Conservation (phyloP, 2,113 vertebrate genomes). For the Salminus brasiliensis region DNA sequence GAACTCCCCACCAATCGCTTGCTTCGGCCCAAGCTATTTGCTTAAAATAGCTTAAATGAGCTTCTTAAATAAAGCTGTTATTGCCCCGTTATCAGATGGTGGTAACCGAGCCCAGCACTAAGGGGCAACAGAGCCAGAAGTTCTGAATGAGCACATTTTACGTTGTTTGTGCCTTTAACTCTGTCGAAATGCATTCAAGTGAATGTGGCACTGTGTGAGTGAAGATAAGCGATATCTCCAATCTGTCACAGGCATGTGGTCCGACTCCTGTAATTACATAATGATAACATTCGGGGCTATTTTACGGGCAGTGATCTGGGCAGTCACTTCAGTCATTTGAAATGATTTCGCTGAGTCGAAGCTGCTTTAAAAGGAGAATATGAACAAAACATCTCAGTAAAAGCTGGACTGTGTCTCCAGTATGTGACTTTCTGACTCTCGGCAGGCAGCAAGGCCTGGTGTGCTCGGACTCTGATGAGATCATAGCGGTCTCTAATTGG, state of each 20-base stretch:
- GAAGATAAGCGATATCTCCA: slow-evolving; percentile 25
- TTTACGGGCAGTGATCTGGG: no score
- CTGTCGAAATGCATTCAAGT: background rate
- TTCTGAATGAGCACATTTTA: background rate
- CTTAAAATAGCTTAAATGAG: background rate
- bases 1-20: background rate
- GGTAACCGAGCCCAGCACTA: background rate
- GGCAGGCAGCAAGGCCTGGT: slow-evolving; percentile 9
- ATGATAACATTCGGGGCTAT: slow-evolving; percentile 39
- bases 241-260: background rate
- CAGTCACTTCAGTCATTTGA: slow-evolving; percentile 26
- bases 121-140: background rate
- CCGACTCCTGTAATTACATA: slow-evolving; percentile 45
- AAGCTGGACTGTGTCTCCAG: slow-evolving; percentile 54
- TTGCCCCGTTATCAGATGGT: slow-evolving; percentile 15
- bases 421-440: slow-evolving; percentile 40
- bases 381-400: slow-evolving; percentile 6
- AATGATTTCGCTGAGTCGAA: slow-evolving; percentile 27
- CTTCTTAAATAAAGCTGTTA: background rate
- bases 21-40: background rate
- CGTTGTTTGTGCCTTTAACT: background rate
- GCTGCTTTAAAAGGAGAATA: slow-evolving; percentile 27
- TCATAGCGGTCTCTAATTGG: slow-evolving; percentile 45
- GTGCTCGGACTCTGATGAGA: slow-evolving; percentile 33
- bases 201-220: slow-evolving; percentile 6